Evolutionary conservation across 2,888 invertebrate species (phyloP).

Genomic region (Omphaloscelis lunosa): DNA sequence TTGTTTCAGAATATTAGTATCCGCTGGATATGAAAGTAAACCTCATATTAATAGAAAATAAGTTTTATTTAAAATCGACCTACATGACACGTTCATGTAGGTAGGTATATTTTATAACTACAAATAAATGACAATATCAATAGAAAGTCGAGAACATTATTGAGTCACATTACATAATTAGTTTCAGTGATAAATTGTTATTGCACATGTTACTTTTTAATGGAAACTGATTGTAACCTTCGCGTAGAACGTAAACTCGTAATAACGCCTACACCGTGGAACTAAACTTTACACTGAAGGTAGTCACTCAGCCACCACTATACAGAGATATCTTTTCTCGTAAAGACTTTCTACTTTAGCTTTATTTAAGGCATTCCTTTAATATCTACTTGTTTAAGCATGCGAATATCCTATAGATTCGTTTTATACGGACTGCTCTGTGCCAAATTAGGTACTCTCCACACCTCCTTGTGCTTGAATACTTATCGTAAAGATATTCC

Average conservation of each 20-base stretch:
- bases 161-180: slow-evolving; percentile 58
- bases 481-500: slow-evolving; percentile 80
- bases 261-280: slow-evolving; percentile 18
- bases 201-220: slow-evolving; percentile 44
- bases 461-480: slow-evolving; percentile 70
- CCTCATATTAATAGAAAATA: slow-evolving; percentile 71
- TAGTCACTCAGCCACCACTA: slow-evolving; percentile 36
- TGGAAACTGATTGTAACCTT: slow-evolving; percentile 31
- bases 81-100: slow-evolving; percentile 65
- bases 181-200: slow-evolving; percentile 56
- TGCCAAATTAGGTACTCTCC: slow-evolving; percentile 87
- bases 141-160: slow-evolving; percentile 69
- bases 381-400: slow-evolving; percentile 52
- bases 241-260: slow-evolving; percentile 30
- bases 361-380: slow-evolving; percentile 56
- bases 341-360: slow-evolving; percentile 59
- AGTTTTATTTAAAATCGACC: slow-evolving; percentile 75
- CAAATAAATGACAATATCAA: slow-evolving; percentile 72
- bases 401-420: slow-evolving; percentile 59
- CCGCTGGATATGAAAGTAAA: slow-evolving; percentile 63
- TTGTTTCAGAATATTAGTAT: slow-evolving; percentile 67
- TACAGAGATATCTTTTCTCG: slow-evolving; percentile 35
- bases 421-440: slow-evolving; percentile 75
- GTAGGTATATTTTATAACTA: slow-evolving; percentile 75
- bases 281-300: slow-evolving; percentile 22